phyloP scores from a whole-genome alignment of 64 coral and sea anemone species.

The Pocillopora verrucosa region DNA sequence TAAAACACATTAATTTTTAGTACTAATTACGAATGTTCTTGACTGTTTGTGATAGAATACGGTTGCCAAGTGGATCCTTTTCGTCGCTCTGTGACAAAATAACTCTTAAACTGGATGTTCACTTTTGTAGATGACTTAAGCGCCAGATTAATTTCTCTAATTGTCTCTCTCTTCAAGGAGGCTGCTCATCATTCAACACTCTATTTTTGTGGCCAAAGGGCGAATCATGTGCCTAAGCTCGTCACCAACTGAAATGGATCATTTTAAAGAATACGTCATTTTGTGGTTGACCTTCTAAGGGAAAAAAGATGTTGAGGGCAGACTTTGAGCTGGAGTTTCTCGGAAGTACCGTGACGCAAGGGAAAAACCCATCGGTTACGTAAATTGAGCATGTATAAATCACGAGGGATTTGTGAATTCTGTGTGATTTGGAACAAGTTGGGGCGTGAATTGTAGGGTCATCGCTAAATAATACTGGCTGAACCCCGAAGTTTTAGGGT shows the following conservation, averaged over 20 bases:
- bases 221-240: not conserved
- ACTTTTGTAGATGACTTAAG: not conserved
- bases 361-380: not conserved
- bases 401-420: not conserved
- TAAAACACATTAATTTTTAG: constrained; percentile 16
- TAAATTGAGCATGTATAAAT: not conserved
- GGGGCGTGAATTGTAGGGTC: constrained; percentile 18
- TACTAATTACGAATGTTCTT: not conserved
- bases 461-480: constrained; percentile 25
- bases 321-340: not conserved
- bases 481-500: constrained; percentile 2
- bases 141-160: not conserved
- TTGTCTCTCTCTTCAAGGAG: not conserved
- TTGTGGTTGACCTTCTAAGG: not conserved
- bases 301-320: not conserved
- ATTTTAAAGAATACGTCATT: not conserved
- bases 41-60: not conserved
- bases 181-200: not conserved
- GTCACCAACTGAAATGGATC: constrained; percentile 5
- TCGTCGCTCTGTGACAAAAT: not conserved
- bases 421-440: not conserved
- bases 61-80: not conserved
- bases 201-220: not conserved
- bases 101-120: not conserved
- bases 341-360: not conserved